phyloP scores from a whole-genome alignment of 2,888 invertebrate species.

The Lithophane ornitopus region DNA sequence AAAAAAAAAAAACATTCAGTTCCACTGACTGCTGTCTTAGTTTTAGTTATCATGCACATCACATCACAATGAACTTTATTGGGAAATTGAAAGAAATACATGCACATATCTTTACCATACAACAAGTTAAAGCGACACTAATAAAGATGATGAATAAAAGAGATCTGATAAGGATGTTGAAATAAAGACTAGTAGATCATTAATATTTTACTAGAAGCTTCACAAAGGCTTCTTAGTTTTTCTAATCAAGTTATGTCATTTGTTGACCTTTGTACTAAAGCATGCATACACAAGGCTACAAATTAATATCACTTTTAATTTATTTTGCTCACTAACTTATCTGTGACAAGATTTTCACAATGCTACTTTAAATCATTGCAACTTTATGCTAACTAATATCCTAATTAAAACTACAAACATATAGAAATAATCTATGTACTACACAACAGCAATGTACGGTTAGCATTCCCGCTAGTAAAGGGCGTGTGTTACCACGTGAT shows the following conservation, averaged over 20 bases:
- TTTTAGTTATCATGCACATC: conserved; percentile 64
- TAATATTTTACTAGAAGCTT: conserved; percentile 14
- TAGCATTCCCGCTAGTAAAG: conserved; percentile 85
- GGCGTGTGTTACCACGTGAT: conserved; percentile 85
- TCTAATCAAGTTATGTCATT: conserved; percentile 20
- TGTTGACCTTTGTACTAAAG: conserved; percentile 43
- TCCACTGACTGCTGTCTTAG: background rate
- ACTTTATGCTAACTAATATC: conserved; percentile 25
- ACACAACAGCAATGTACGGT: conserved; percentile 76
- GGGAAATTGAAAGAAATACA: conserved; percentile 45
- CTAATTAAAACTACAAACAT: conserved; percentile 43
- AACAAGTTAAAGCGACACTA: conserved; percentile 4
- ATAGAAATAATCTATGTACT: conserved; percentile 65
- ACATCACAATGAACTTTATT: conserved; percentile 50
- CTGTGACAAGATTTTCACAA: background rate
- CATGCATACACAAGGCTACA: conserved; percentile 32
- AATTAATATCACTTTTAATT: background rate
- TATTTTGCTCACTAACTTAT: background rate
- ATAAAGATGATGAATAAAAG: background rate
- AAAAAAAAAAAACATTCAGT: background rate
- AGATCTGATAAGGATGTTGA: conserved; percentile 13
- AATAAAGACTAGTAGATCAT: conserved; percentile 16
- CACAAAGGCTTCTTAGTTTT: conserved; percentile 25
- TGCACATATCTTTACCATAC: conserved; percentile 30
- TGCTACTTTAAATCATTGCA: conserved; percentile 12